Evolutionary conservation across 1,140 invertebrate genomes (phyloP).

Genomic region (Alviniconcha marisindica): DNA sequence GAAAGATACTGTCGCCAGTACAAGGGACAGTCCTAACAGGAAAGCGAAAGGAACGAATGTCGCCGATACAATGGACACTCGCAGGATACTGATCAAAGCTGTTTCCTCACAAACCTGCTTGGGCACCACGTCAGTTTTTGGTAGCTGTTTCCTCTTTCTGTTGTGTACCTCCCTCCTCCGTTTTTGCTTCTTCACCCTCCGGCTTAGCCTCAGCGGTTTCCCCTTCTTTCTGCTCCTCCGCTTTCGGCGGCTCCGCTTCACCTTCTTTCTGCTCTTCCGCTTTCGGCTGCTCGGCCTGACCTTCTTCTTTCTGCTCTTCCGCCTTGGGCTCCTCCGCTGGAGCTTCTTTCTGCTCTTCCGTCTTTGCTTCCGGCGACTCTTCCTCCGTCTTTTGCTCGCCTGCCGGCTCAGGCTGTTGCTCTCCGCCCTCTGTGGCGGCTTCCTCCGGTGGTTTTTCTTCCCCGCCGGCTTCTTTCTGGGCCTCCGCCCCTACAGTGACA

Average conservation of each 20-base stretch:
- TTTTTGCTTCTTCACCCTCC: not conserved
- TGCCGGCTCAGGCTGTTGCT: not conserved
- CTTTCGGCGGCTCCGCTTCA: not conserved
- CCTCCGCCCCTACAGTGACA: conserved; percentile 30
- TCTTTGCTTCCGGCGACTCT: not conserved
- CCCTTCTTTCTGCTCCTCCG: not conserved
- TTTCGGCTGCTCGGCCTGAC: not conserved
- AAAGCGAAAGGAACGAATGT: no score
- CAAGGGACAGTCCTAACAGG: no score
- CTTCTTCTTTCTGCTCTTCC: conserved; percentile 1
- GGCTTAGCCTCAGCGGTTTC: not conserved
- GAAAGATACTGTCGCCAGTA: no score
- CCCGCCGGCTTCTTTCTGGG: not conserved
- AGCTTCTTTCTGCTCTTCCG: not conserved
- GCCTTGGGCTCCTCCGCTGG: not conserved
- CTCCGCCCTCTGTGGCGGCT: conserved; percentile 22
- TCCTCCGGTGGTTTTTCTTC: conserved; percentile 21
- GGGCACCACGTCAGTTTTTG: no score
- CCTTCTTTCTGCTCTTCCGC: not conserved
- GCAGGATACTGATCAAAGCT: no score
- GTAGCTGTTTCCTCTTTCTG: not conserved
- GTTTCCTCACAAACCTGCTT: no score
- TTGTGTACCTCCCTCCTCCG: not conserved
- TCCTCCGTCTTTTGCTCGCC: not conserved
- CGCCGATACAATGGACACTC: no score